phyloP scores from a whole-genome alignment of 2,113 vertebrate genomes.

The Mixornis gularis region DNA sequence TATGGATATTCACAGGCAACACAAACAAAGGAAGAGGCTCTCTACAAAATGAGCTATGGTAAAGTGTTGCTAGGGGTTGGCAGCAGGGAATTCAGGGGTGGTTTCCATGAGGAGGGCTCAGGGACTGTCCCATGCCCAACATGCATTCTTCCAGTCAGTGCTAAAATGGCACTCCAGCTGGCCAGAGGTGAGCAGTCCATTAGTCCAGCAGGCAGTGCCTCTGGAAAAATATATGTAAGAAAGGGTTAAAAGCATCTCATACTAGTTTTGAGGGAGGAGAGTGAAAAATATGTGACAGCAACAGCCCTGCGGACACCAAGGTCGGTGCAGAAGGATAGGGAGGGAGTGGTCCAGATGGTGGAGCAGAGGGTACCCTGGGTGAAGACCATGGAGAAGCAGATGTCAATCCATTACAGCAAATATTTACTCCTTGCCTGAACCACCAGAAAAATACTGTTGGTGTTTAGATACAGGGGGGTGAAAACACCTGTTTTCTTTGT shows the following conservation, averaged over 20 bases:
- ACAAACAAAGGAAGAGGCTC: neutral
- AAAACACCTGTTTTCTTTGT: neutral
- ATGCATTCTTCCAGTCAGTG: rapidly evolving
- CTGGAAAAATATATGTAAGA: neutral
- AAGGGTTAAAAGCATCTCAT: neutral
- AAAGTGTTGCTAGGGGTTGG: neutral
- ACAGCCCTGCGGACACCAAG: neutral
- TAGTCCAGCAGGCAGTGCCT: neutral
- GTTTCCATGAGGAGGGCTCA: neutral
- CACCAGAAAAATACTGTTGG: neutral
- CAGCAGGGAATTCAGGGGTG: neutral
- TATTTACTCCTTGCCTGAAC: neutral
- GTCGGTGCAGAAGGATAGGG: neutral
- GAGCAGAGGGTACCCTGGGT: neutral
- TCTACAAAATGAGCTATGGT: neutral
- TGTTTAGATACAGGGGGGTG: neutral
- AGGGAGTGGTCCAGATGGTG: too few relatives aligned
- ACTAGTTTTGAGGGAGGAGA: neutral
- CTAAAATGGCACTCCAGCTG: rapidly evolving
- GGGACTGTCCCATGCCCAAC: neutral
- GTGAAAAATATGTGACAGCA: neutral
- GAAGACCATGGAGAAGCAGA: neutral
- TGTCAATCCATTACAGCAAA: neutral
- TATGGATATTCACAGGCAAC: neutral
- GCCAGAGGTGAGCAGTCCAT: neutral